Evolutionary conservation across 2,797 vertebrate species (phyloP), one percentile per base, ranked within the genome.

Genomic region (Enoplosus armatus): DNA sequence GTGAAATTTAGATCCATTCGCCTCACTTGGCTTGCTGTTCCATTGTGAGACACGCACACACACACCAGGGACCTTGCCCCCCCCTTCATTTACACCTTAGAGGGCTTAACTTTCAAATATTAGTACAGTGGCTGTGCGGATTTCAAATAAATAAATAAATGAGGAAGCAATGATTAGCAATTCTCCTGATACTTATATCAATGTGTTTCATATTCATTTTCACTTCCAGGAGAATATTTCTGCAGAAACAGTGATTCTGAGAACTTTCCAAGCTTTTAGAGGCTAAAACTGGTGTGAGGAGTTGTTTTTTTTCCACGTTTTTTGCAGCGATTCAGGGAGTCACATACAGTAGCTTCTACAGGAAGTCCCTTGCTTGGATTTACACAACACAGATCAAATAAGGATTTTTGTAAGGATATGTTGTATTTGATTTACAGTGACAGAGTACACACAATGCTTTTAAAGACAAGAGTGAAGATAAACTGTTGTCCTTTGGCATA

Each of bases 81-180:
- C 60, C 75, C 82, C 48, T 60, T 58, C 56, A 29, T 67, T 83
- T 84, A 72, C 88, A 90, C 90, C 89, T 91, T 65, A 87, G 87
- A 94, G 92, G 87, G 86, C 79, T 87, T 73, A 91, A 93, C 90
- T 94, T 93, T 93, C 92, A 93, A 95, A 95, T 94, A 95, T 95
- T 94, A 93, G 94, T 85, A 93, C 89, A 93, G 90, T 61, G 85
- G 89, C 88, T 86, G 83, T 80, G 73, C 48, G 47, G 77, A 80
- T 92, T 90, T 94, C 85, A 90, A 91, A 94, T 93, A 90, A 92
- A 93, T 93, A 92, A 92, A 92, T 87, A 89, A 91, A 86, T 89
- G 75, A 76, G 80, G 71, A 86, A 84, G 89, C 70, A 53, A 82
- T 90, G 85, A 94, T 94, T 92, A 92, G 80, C 85, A 91, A 93